A percentile compares a stretch with the other conserved stretches of the same genome.
These are phyloP conservation scores for Rhinichthys klamathensis DNA, from an alignment of 2,113 vertebrate species.

Conservation along the genomic window DNA sequence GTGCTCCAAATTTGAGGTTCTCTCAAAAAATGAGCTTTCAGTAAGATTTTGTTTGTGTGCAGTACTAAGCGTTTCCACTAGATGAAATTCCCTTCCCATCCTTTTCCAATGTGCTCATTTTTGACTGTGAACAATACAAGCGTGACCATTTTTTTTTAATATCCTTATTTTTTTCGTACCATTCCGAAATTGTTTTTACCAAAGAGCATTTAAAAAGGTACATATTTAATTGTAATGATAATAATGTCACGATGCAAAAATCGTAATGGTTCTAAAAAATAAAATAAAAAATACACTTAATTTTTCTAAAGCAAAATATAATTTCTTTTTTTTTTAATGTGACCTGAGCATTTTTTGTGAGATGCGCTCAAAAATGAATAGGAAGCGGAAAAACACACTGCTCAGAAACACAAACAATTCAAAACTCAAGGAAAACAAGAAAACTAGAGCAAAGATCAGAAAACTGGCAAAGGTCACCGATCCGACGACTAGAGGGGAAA, in stretches of 20 bases:
- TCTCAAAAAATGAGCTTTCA: too few species aligned
- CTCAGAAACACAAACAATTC: neutral
- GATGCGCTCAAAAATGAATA: neutral
- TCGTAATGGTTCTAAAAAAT: neutral
- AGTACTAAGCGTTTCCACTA: too few species aligned
- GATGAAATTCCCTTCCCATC: too few species aligned
- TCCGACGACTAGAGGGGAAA: neutral
- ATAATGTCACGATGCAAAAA: neutral
- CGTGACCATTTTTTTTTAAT: too few species aligned
- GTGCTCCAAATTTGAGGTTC: too few species aligned
- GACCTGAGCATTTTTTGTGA: too few species aligned
- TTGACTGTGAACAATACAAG: too few species aligned
- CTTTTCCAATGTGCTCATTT: too few species aligned
- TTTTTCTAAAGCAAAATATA: neutral
- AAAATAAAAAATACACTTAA: neutral
- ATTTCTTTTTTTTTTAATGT: neutral
- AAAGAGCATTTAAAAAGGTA: too few species aligned
- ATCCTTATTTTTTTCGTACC: too few species aligned
- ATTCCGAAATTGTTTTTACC: too few species aligned
- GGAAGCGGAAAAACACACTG: slow-evolving; percentile 32
- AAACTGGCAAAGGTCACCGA: neutral
- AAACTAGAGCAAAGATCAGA: slow-evolving; percentile 43
- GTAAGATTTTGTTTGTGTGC: too few species aligned
- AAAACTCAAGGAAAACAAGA: slow-evolving; percentile 57
- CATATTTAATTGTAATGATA: neutral